Evolutionary conservation across 2,888 invertebrate genomes (phyloP).

Genomic region (Synanthedon tipuliformis): DNA sequence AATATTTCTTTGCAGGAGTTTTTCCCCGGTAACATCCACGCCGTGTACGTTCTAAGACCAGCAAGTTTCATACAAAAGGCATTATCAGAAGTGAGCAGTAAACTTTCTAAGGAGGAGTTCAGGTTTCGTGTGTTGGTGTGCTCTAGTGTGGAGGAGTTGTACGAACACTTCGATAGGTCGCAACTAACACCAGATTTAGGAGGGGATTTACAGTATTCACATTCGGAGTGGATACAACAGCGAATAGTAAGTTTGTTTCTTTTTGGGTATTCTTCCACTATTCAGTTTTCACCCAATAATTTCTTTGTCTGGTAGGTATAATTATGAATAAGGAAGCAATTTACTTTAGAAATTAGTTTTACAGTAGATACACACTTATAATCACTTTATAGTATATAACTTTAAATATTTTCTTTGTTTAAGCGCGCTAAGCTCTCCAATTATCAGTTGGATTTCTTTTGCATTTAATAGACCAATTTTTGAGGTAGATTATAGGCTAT

Average conservation of each 20-base stretch:
- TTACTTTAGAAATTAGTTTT: background rate
- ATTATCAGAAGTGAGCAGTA: conserved; percentile 93
- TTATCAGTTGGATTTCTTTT: no score
- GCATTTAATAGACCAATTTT: no score
- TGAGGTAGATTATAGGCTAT: no score
- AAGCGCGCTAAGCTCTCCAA: no score
- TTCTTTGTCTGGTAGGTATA: background rate
- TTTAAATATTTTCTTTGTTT: no score
- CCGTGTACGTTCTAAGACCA: conserved; percentile 93
- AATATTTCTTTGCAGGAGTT: conserved; percentile 77
- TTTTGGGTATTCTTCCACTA: background rate
- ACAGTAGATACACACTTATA: background rate
- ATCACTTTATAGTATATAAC: no score
- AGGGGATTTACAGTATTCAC: conserved; percentile 89
- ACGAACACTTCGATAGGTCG: conserved; percentile 84
- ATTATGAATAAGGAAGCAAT: background rate
- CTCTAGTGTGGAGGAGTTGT: conserved; percentile 85
- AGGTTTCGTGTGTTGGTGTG: conserved; percentile 91
- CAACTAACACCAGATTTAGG: conserved; percentile 92
- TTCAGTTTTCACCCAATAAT: background rate
- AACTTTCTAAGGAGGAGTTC: conserved; percentile 91
- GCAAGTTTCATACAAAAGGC: conserved; percentile 96
- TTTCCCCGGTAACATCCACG: conserved; percentile 93
- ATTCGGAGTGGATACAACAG: conserved; percentile 97
- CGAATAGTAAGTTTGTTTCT: conserved; percentile 81